Base-by-base conservation (phyloP, 1,140 invertebrate genomes). In the Dreissena polymorpha region DNA sequence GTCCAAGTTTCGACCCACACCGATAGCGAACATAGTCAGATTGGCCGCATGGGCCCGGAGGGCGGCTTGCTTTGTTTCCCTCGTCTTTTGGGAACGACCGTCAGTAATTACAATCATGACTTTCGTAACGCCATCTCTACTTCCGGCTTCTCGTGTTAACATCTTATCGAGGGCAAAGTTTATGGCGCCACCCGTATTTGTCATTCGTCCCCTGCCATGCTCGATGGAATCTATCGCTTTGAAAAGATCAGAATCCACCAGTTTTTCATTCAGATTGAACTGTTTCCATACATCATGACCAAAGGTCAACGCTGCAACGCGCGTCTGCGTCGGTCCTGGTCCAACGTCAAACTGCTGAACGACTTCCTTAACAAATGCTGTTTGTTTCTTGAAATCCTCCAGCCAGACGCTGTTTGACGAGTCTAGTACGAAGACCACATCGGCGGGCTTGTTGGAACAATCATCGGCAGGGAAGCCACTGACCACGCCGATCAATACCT, bases 361-460 rank as follows among this genome's bases (percentile, higher is more conserved):
- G 8, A 91, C 86, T 25, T 88, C 71, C 25, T 77, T 64, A 0
- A 91, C 88, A 75, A 90, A 91, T 16, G 65, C 57, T 8, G 87
- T 81, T 78, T 90, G 89, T 21, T 84, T 74, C 14, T 57, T 51
- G 65, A 90, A 91, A 69, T 90, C 86, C 0, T 78, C 75, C 14
- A 65, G 75, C 87, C 88, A 89, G 64, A 91, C 87, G 39, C 88
- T 89, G 71, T 86, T 86, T 39, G 89, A 90, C 18, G 88, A 84
- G 75, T 91, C 90, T 50, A 91, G 68, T 8, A 91, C 18, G 83
- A 91, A 91, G 53, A 88, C 87, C 27, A 91, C 84, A 69, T 91
- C 90, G 6, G 89, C 88, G 0, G 90, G 87, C 53, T 87, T 82
- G 71, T 73, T 67, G 0, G 29, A n/a, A 72, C 78, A 80, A 18